phyloP scores from a whole-genome alignment of 2,113 vertebrate genomes.

The Epinephelus moara region DNA sequence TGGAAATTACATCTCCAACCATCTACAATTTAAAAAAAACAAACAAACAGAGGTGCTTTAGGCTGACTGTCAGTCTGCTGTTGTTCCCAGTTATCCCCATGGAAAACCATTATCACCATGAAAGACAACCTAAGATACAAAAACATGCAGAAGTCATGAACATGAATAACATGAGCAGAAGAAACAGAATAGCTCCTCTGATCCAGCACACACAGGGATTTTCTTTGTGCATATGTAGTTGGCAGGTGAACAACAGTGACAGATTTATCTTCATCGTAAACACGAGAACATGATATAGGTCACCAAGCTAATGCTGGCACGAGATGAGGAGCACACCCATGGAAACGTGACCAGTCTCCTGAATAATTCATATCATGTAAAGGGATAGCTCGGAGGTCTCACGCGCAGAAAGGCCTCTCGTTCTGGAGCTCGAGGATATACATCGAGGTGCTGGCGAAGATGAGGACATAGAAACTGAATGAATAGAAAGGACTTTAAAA shows the following conservation, averaged over 20 bases:
- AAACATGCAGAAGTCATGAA: background rate
- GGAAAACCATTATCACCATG: background rate
- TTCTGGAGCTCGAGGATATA: conserved; percentile 26
- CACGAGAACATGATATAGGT: conserved; percentile 65
- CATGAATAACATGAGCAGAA: background rate
- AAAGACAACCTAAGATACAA: background rate
- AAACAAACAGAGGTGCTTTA: background rate
- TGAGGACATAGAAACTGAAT: background rate
- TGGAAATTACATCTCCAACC: background rate
- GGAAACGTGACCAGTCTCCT: conserved; percentile 71
- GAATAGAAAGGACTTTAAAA: background rate
- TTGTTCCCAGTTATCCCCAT: background rate
- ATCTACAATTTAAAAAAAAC: background rate
- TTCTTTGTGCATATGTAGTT: background rate
- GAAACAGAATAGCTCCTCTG: background rate
- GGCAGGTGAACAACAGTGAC: background rate
- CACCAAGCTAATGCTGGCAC: conserved; percentile 57
- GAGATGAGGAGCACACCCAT: conserved; percentile 31
- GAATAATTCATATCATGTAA: conserved; percentile 79
- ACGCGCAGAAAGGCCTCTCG: background rate
- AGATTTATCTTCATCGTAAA: conserved; percentile 44
- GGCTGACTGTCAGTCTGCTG: background rate
- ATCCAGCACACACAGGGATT: background rate
- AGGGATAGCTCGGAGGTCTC: conserved; percentile 53
- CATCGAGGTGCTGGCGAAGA: background rate